Base-by-base conservation (phyloP, 2,113 vertebrate species). In the Grantiella picta region DNA sequence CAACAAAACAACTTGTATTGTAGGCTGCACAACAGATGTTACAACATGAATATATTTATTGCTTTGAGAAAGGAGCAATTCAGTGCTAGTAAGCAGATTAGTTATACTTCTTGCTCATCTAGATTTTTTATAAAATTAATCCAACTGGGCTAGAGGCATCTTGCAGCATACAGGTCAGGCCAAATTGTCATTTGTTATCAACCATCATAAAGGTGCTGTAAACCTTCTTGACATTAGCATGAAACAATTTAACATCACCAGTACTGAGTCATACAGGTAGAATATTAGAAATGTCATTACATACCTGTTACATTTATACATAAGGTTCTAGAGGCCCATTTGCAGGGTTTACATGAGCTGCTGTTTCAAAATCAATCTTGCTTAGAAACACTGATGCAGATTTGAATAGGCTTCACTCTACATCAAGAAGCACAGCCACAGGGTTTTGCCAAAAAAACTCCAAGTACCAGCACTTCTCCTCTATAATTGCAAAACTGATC, bases 11-110 rank as follows among this genome's bases (percentile, higher is more conserved):
- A 95, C 91, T 92, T 4, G 64, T 94, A 94, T 94, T 81, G 93
- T 94, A 94, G 95, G 95, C 94, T 89, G 91, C 95, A 97, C 93
- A 92, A 96, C 93, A 96, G 93, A 96, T 96, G 93, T 94, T 94
- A 97, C 96, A 95, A 97, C 94, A 95, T 94, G 96, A 95, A 96
- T 96, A 97, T 96, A 97, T 97, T 97, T 97, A 97, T 97, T 97
- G 97, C 97, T 97, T 97, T 97, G 93, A 97, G 96, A 96, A 97
- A 97, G 95, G 96, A 97, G 93, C 96, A 96, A 92, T 97, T 96
- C 95, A 96, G 95, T 97, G 96, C 93, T 96, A 96, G 97, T 95
- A 95, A 97, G 96, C 97, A 97, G 96, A 93, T 96, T 82, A 94
- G 86, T 92, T 96, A 92, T 94, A 96, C 95, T 95, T 97, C 96